Percentiles rank a stretch among this genome's conserved stretches.
phyloP scores from a whole-genome alignment of 37 sponge, comb jelly and placozoan species.

The Aphrocallistes beatrix region DNA sequence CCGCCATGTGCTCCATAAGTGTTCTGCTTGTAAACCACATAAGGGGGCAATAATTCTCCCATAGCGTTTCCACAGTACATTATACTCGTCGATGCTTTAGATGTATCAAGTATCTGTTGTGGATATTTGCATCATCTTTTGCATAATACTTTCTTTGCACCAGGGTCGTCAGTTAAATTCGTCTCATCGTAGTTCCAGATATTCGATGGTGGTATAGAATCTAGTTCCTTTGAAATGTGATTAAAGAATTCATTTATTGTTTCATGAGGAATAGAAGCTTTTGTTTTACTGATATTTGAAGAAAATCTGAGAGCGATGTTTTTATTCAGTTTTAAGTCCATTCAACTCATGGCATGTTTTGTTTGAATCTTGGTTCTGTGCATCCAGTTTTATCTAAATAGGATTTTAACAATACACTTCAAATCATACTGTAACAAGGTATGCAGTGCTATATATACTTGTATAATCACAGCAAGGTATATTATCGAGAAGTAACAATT shows the following conservation, averaged over 20 bases:
- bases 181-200: conserved; percentile 12
- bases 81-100: conserved; percentile 12
- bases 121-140: conserved; percentile 4
- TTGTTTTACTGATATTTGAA: not conserved
- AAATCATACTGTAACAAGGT: no score
- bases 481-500: no score
- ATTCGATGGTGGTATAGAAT: conserved; percentile 19
- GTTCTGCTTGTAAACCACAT: conserved; percentile 11
- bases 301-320: conserved; percentile 2
- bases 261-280: conserved; percentile 3
- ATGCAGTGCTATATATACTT: no score
- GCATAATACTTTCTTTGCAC: conserved; percentile 12
- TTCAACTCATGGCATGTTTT: conserved; percentile 18
- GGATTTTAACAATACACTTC: conserved; percentile 12
- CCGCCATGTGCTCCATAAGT: conserved; percentile 14
- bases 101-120: not conserved
- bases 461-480: no score
- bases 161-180: conserved; percentile 7
- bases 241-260: conserved; percentile 12
- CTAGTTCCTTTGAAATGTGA: conserved; percentile 16
- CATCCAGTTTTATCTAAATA: conserved; percentile 16
- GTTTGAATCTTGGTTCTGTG: conserved; percentile 17
- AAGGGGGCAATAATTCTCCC: conserved; percentile 17
- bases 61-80: conserved; percentile 10
- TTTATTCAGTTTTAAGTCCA: conserved; percentile 6